Evolutionary conservation across 2,888 invertebrate species (phyloP).

Genomic region (Xylophagus ater): DNA sequence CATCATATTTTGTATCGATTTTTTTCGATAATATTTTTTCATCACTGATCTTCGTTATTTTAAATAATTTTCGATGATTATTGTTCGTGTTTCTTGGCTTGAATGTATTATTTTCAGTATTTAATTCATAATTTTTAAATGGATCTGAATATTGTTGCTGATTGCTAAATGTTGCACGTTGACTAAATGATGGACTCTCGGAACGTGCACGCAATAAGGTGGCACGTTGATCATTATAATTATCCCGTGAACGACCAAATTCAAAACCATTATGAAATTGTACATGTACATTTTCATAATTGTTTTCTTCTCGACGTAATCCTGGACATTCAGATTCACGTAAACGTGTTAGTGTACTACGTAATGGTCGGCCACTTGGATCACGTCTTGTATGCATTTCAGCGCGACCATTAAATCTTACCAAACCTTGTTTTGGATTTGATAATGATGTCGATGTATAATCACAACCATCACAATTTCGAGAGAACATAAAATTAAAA

Average conservation of each 20-base stretch:
- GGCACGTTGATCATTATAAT: constrained; percentile 21
- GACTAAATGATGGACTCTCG: constrained; percentile 34
- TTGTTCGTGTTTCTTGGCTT: constrained; percentile 22
- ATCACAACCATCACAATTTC: constrained; percentile 37
- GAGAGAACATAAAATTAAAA: constrained; percentile 41
- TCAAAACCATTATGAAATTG: constrained; percentile 39
- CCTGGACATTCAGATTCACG: constrained; percentile 24
- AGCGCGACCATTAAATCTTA: constrained; percentile 33
- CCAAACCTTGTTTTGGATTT: constrained; percentile 35
- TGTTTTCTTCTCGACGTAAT: constrained; percentile 28
- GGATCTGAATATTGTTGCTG: constrained; percentile 29
- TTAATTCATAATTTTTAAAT: constrained; percentile 36
- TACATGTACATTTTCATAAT: constrained; percentile 38
- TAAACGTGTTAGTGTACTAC: constrained; percentile 32
- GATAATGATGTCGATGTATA: constrained; percentile 22
- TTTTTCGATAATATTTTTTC: not conserved
- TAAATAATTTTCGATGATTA: not conserved
- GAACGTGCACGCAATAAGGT: constrained; percentile 32
- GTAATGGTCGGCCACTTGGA: constrained; percentile 27
- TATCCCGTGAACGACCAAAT: constrained; percentile 35
- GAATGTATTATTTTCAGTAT: constrained; percentile 34
- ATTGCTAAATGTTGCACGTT: no score
- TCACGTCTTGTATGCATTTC: constrained; percentile 27
- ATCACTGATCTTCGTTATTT: not conserved
- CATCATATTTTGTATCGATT: not conserved